phyloP scores from a whole-genome alignment of 2,888 invertebrate species.

The Vannuccia rotundouncinata region DNA sequence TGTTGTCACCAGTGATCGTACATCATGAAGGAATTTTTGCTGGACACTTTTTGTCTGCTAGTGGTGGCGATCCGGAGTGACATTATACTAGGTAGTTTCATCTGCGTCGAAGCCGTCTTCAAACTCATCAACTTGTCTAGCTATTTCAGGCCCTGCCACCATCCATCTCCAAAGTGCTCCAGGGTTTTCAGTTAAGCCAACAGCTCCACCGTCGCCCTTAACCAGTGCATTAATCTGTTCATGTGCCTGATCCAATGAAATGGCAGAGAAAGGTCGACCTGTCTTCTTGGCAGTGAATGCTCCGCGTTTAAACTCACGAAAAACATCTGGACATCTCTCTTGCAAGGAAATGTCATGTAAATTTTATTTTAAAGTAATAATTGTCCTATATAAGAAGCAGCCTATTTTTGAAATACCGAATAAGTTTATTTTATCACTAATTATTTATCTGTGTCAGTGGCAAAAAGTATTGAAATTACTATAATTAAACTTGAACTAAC shows the following conservation, averaged over 20 bases:
- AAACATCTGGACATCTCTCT: conserved; percentile 25
- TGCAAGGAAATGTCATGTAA: too few species aligned
- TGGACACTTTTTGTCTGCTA: conserved; percentile 38
- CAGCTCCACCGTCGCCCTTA: conserved; percentile 41
- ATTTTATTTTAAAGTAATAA: too few species aligned
- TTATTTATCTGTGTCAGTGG: too few species aligned
- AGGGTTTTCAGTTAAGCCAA: conserved; percentile 40
- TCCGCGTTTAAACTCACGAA: conserved; percentile 31
- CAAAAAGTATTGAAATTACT: too few species aligned
- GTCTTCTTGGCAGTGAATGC: conserved; percentile 38
- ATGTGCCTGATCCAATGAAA: conserved; percentile 42
- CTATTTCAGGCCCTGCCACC: conserved; percentile 40
- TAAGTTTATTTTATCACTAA: too few species aligned
- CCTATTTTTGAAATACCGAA: too few species aligned
- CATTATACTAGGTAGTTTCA: not conserved
- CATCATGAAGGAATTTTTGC: conserved; percentile 37
- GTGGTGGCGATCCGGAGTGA: conserved; percentile 35
- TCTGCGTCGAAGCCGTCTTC: conserved; percentile 19
- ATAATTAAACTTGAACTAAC: too few species aligned
- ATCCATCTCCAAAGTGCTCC: conserved; percentile 40
- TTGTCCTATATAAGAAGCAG: too few species aligned
- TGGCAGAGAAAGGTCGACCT: conserved; percentile 36
- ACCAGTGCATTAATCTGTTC: conserved; percentile 41
- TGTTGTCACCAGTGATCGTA: conserved; percentile 33
- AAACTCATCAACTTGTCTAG: conserved; percentile 38